Evolutionary conservation across 2,797 vertebrate species (phyloP).

Genomic region (Leuciscus waleckii): DNA sequence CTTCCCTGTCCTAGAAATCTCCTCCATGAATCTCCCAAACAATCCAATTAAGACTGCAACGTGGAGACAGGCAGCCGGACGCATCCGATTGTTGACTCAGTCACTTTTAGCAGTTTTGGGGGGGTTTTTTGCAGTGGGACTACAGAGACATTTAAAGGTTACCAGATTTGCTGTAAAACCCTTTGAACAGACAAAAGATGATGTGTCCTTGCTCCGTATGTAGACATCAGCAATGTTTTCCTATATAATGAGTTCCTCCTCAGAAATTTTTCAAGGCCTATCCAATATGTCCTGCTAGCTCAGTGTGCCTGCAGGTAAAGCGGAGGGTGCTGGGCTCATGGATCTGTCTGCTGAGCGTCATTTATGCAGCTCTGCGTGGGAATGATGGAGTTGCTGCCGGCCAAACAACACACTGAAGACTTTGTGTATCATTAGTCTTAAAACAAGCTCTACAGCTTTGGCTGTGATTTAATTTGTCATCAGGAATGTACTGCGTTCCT

Average conservation of each 20-base stretch:
- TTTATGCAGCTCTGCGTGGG: slow-evolving; percentile 55
- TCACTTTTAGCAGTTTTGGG: slow-evolving; percentile 26
- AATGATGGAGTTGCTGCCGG: slow-evolving; percentile 58
- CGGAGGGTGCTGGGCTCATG: slow-evolving; percentile 52
- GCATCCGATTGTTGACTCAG: slow-evolving; percentile 38
- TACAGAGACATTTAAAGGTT: slow-evolving; percentile 30
- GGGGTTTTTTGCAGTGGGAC: background rate
- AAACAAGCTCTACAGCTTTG: slow-evolving; percentile 53
- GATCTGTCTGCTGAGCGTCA: slow-evolving; percentile 59
- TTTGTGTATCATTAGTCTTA: slow-evolving; percentile 63
- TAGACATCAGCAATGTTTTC: slow-evolving; percentile 58
- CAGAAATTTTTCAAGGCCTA: slow-evolving; percentile 55
- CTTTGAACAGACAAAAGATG: slow-evolving; percentile 43
- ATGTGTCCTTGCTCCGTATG: slow-evolving; percentile 37
- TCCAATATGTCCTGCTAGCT: slow-evolving; percentile 51
- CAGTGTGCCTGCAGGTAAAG: slow-evolving; percentile 55
- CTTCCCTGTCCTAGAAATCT: slow-evolving; percentile 29
- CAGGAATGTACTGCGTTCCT: background rate
- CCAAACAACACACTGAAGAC: slow-evolving; percentile 58
- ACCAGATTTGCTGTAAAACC: slow-evolving; percentile 31
- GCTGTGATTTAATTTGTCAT: slow-evolving; percentile 52
- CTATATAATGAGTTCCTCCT: slow-evolving; percentile 55
- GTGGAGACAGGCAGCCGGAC: slow-evolving; percentile 13
- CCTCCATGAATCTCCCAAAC: slow-evolving; percentile 46
- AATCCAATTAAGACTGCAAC: slow-evolving; percentile 26